Conservation (phyloP, 2,113 vertebrate genomes). For the Falcunculus frontatus region DNA sequence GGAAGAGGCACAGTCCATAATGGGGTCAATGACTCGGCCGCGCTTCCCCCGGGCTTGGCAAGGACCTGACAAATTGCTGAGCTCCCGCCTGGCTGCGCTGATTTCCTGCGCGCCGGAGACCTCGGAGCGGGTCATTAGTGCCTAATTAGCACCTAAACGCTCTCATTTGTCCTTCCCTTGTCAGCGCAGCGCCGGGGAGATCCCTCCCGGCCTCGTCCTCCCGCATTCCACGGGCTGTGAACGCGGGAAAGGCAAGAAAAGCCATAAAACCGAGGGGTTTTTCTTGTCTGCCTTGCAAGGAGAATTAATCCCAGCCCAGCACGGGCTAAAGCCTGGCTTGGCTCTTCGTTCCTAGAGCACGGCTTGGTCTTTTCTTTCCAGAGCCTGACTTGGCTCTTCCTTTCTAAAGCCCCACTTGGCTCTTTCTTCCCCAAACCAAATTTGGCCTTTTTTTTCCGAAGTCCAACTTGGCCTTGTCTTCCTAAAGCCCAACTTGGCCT, state of each 20-base stretch:
- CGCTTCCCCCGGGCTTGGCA: background rate
- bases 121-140: constrained; percentile 54
- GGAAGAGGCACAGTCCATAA: background rate
- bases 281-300: background rate
- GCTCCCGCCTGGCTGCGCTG: background rate
- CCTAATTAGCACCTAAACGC: constrained; percentile 69
- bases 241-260: background rate
- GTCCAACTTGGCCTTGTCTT: background rate
- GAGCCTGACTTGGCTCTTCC: accelerated
- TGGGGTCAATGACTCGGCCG: background rate
- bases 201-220: background rate
- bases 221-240: accelerated
- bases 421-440: too few relatives aligned
- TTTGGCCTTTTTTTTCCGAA: background rate
- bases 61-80: constrained; percentile 35
- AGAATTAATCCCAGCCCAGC: background rate
- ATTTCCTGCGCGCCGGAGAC: background rate
- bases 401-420: background rate
- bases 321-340: accelerated
- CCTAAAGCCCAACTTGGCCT: background rate
- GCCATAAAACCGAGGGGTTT: accelerated
- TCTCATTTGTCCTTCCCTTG: constrained; percentile 66
- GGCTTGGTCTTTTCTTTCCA: too few relatives aligned
- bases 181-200: background rate
- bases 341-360: accelerated